Evolutionary conservation across 2,113 vertebrate genomes (phyloP).

Genomic region (Diadophis punctatus): DNA sequence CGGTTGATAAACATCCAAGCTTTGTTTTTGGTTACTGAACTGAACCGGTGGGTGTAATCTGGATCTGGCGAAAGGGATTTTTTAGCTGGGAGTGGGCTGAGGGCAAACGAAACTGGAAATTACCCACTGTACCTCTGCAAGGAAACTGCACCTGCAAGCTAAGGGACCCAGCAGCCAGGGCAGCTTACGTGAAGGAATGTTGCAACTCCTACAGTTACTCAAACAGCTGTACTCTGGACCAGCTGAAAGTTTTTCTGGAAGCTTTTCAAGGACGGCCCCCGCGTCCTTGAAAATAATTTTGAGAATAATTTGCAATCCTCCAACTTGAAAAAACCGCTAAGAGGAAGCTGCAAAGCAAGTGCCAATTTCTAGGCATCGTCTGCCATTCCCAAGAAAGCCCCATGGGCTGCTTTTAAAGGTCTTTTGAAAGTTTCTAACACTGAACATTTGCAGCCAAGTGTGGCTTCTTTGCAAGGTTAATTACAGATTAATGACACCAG

Average conservation of each 20-base stretch:
- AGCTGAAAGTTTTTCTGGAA: neutral
- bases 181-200: neutral
- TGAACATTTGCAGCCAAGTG: neutral
- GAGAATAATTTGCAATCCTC: neutral
- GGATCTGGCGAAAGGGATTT: neutral
- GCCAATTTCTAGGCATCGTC: neutral
- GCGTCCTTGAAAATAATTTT: no score
- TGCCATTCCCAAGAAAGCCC: neutral
- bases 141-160: neutral
- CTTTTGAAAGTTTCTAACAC: neutral
- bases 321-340: neutral
- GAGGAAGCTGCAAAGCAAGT: neutral
- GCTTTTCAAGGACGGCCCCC: neutral
- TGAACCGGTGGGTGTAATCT: neutral
- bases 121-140: neutral
- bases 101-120: neutral
- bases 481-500: no score
- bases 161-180: neutral
- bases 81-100: neutral
- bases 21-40: neutral
- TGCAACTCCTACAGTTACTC: neutral
- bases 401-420: neutral
- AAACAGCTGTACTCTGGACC: neutral
- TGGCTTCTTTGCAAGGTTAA: neutral
- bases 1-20: neutral